Percentiles rank a stretch among this genome's conserved stretches.
Conservation (phyloP, 2,888 invertebrate species). For the Spialia ferax region DNA sequence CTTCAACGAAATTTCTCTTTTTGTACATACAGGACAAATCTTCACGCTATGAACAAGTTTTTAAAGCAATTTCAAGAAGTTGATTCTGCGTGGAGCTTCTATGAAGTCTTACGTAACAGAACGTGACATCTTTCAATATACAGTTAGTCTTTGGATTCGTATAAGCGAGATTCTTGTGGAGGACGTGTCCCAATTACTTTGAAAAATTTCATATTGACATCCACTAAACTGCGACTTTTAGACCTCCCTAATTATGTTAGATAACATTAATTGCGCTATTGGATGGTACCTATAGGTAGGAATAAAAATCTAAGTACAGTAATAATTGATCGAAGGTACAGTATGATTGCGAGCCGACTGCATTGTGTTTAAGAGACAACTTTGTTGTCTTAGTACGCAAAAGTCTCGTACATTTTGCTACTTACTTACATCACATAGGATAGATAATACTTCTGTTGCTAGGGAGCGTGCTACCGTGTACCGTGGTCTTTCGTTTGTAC, state of each 20-base stretch:
- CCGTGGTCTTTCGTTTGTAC: constrained; percentile 1
- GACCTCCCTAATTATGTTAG: too few relatives aligned
- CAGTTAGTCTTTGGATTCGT: constrained; percentile 12
- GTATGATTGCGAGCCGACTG: too few relatives aligned
- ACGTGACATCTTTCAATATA: constrained; percentile 30
- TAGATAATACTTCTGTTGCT: constrained; percentile 2
- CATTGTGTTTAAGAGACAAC: too few relatives aligned
- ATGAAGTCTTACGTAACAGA: constrained; percentile 26
- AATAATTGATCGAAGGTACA: too few relatives aligned
- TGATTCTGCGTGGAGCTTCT: constrained; percentile 13
- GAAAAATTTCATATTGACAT: neutral
- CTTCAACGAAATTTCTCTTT: neutral
- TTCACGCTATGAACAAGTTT: constrained; percentile 13
- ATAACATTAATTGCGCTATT: too few relatives aligned
- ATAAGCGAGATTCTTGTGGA: constrained; percentile 2
- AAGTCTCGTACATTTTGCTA: neutral
- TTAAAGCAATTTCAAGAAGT: neutral
- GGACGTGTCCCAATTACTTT: constrained; percentile 26
- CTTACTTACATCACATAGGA: too few relatives aligned
- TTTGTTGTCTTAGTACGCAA: too few relatives aligned
- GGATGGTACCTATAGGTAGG: too few relatives aligned
- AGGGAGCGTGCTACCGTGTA: neutral
- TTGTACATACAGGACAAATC: neutral
- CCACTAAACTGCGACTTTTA: neutral
- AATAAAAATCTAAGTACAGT: too few relatives aligned